A percentile compares a stretch with the other conserved stretches of the same genome.
Evolutionary conservation across 2,888 invertebrate genomes (phyloP).

Genomic region (Eilema sororculum): DNA sequence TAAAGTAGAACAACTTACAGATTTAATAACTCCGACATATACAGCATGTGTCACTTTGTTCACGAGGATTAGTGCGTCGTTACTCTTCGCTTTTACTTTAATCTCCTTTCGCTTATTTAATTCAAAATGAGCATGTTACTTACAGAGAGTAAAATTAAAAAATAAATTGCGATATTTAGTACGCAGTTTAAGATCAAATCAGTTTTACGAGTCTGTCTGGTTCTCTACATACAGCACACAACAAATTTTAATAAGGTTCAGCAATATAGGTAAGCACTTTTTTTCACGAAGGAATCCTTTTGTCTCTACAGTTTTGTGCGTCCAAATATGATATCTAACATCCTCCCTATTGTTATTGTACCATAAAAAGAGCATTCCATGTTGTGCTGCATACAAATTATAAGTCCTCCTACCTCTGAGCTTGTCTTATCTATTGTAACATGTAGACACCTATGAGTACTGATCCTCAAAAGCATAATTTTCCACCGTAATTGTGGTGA

Average conservation of each 20-base stretch:
- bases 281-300: not conserved
- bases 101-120: not conserved
- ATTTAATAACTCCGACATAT: not conserved
- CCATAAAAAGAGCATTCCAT: not conserved
- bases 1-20: not conserved
- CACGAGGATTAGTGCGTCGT: not conserved
- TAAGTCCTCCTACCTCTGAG: not conserved
- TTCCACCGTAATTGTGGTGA: too few relatives aligned
- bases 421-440: not conserved
- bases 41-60: not conserved
- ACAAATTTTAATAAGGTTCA: too few relatives aligned
- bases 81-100: not conserved
- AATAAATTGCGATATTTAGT: not conserved
- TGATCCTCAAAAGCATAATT: too few relatives aligned
- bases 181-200: too few relatives aligned
- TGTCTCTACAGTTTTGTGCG: not conserved
- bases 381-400: conserved; percentile 1
- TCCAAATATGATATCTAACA: not conserved
- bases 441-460: too few relatives aligned
- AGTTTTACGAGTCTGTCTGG: not conserved
- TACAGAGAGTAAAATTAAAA: not conserved
- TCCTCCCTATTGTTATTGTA: not conserved
- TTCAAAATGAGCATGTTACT: not conserved
- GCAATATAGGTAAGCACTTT: too few relatives aligned
- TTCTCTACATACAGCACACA: not conserved